Evolutionary conservation across 2,797 vertebrate genomes (phyloP), one percentile per base, ranked within the genome.

Genomic region (Acrossocheilus wenchowensis): DNA sequence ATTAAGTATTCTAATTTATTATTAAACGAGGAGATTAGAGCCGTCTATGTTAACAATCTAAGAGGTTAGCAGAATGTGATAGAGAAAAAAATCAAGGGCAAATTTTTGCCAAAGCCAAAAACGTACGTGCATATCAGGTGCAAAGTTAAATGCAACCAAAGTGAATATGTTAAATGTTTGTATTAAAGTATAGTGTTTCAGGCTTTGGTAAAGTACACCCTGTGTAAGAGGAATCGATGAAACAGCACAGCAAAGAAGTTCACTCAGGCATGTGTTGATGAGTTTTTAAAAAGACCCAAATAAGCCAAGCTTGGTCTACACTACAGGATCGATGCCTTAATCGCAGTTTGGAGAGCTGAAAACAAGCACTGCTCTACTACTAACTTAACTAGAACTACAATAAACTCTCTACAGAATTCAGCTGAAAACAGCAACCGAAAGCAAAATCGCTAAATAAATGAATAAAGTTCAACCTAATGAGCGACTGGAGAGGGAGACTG

Each of bases 261-360:
- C 36, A 60, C 75, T 78, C 34, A 74, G n/a, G 54, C 52, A 30
- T 57, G 52, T 83, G 73, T 83, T 78, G 71, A 78, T 26, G 39
- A 78, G 72, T 62, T 41, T 60, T 60, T 45, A 71, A 83, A 77
- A 82, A 71, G 19, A 41, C 34, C 34, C 19, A 74, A 71, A 78
- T 82, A 71, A 86, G 72, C 86, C 64, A 69, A 57, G 36, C 80
- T 87, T 72, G 68, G 80, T 48, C 73, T 8, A 82, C 7, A 23
- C 73, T 12, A 82, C 7, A 17, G 34, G 36, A 87, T 87, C 73
- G 19, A 78, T 87, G 69, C 39, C 50, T 60, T 64, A 36, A 75
- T 48, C 64, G 43, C 30, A n/a, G 43, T 48, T 83, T 36, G 5
- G 21, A 71, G 80, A 71, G 48, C 23, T 36, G 26, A 64, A 62